Evolutionary conservation across 2,113 vertebrate genomes (phyloP).

Genomic region (Excalfactoria chinensis): DNA sequence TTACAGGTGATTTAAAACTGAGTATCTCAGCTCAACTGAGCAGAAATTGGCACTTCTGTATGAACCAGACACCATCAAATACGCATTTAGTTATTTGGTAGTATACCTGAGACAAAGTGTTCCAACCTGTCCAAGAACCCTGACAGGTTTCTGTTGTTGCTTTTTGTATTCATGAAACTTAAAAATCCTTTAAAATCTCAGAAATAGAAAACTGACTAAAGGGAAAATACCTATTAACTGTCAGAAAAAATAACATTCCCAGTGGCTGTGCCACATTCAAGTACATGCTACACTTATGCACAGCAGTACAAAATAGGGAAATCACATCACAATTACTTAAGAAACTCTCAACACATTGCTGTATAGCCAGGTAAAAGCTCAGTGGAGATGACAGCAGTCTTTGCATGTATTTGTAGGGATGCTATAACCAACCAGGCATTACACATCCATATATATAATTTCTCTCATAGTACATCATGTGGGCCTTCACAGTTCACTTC

Average conservation of each 20-base stretch:
- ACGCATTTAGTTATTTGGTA: fast-evolving
- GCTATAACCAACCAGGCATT: neutral
- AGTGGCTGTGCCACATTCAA: neutral
- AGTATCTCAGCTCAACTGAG: neutral
- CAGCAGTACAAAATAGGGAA: neutral
- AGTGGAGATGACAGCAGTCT: neutral
- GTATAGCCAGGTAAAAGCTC: neutral
- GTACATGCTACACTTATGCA: neutral
- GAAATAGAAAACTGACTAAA: neutral
- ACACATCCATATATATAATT: neutral
- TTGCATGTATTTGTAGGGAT: neutral
- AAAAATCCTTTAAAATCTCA: neutral
- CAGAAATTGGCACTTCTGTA: neutral
- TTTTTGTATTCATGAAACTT: neutral
- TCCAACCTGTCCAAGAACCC: neutral
- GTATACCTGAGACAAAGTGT: neutral
- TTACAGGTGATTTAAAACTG: neutral
- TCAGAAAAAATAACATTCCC: neutral
- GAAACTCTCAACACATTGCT: neutral
- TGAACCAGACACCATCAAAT: neutral
- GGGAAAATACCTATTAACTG: neutral
- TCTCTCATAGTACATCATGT: neutral
- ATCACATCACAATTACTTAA: neutral
- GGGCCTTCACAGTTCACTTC: neutral
- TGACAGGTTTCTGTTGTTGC: neutral